A percentile compares a stretch with the other conserved stretches of the same genome.
phyloP scores from a whole-genome alignment of 1,140 invertebrate species.

The Drosophila ercepeae region DNA sequence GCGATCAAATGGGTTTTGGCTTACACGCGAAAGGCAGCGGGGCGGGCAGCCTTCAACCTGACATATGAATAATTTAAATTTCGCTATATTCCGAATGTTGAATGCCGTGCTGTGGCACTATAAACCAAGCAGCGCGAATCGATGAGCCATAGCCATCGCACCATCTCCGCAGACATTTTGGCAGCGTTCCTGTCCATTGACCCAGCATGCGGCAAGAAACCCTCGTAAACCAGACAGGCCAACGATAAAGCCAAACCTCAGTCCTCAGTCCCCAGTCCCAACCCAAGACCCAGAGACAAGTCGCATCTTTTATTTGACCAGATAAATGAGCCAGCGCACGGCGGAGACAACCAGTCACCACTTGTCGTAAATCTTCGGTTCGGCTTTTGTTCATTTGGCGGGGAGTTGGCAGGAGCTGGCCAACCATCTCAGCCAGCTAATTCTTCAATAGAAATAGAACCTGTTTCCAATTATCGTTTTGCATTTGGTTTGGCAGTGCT shows the following conservation, averaged over 20 bases:
- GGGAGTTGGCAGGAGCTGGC: not conserved
- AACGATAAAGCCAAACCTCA: conserved; percentile 12
- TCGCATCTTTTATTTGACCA: conserved; percentile 50
- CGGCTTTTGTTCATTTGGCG: conserved; percentile 14
- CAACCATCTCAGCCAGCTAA: conserved; percentile 26
- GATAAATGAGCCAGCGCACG: conserved; percentile 71
- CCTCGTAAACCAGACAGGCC: conserved; percentile 39
- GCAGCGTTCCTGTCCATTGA: conserved; percentile 71
- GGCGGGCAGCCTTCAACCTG: conserved; percentile 67
- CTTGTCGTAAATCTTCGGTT: conserved; percentile 68
- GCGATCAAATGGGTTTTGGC: conserved; percentile 60
- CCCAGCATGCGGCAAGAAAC: conserved; percentile 64
- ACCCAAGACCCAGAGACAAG: conserved; percentile 20
- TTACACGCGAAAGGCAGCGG: conserved; percentile 59
- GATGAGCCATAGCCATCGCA: conserved; percentile 42
- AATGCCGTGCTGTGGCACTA: conserved; percentile 40
- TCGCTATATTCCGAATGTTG: conserved; percentile 30
- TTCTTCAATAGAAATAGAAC: conserved; percentile 67
- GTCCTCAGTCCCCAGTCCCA: too few relatives aligned
- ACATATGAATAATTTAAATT: conserved; percentile 73
- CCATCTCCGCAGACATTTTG: conserved; percentile 47
- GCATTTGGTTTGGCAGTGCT: too few relatives aligned
- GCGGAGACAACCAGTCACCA: conserved; percentile 78
- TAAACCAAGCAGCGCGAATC: conserved; percentile 58
- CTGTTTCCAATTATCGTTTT: conserved; percentile 76